Conservation (phyloP, 1,140 invertebrate genomes). For the Drosophila nebulosa region DNA sequence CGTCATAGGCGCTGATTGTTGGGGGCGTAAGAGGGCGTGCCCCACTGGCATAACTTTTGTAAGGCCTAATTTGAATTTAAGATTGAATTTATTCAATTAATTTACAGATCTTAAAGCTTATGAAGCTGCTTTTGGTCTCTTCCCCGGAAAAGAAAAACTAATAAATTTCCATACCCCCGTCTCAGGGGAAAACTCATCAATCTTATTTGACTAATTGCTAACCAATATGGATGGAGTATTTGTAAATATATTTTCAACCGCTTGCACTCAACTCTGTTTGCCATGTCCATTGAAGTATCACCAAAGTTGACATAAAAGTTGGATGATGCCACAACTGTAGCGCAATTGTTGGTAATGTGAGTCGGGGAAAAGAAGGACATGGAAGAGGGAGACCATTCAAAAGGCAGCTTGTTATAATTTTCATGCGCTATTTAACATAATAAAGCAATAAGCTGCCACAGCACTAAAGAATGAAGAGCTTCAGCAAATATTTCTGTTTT, state of each 20-base stretch:
- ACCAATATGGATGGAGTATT: constrained; percentile 27
- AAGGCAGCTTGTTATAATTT: constrained; percentile 67
- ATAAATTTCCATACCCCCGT: neutral
- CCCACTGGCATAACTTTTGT: neutral
- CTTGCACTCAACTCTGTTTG: constrained; percentile 30
- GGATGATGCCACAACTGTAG: constrained; percentile 10
- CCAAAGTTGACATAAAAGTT: constrained; percentile 43
- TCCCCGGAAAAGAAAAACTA: neutral
- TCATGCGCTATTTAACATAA: constrained; percentile 78
- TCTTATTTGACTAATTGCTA: constrained; percentile 44
- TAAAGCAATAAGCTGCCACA: constrained; percentile 70
- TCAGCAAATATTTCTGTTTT: constrained; percentile 53
- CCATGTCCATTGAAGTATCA: constrained; percentile 22
- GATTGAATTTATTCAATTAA: neutral
- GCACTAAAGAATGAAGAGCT: constrained; percentile 22
- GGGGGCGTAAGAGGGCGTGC: neutral
- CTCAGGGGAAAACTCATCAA: constrained; percentile 8
- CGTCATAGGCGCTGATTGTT: neutral
- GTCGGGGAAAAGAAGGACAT: neutral
- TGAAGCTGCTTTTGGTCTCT: neutral
- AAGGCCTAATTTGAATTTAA: neutral
- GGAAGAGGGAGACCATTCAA: constrained; percentile 24
- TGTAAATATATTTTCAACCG: neutral
- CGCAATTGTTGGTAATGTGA: neutral
- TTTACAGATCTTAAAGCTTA: neutral